A percentile compares a stretch with the other conserved stretches of the same genome.
These are phyloP conservation scores for Antitype chi DNA, from an alignment of 2,888 invertebrate species.

Conservation along the genomic window DNA sequence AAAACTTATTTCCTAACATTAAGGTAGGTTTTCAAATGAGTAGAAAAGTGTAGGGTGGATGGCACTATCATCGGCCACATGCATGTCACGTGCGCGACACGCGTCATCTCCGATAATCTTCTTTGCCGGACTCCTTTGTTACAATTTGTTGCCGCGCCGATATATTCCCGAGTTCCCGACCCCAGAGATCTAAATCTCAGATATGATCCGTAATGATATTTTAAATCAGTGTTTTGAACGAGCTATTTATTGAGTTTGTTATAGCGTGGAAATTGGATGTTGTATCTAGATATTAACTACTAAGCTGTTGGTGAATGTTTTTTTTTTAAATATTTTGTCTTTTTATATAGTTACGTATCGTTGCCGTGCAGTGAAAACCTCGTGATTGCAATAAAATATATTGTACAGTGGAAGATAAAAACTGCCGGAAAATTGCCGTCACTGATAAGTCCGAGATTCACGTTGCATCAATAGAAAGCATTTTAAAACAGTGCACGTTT, in stretches of 20 bases:
- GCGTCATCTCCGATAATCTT: conserved; percentile 88
- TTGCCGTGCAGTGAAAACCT: background rate
- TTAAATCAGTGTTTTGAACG: conserved; percentile 86
- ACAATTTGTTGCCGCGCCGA: conserved; percentile 87
- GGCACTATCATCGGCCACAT: conserved; percentile 82
- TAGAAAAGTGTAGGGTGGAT: conserved; percentile 76
- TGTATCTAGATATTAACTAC: conserved; percentile 15
- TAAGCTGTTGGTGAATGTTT: background rate
- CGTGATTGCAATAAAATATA: background rate
- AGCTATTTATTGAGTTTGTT: conserved; percentile 78
- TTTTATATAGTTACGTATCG: background rate
- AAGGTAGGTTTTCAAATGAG: conserved; percentile 65
- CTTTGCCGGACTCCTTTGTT: conserved; percentile 89
- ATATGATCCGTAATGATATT: conserved; percentile 89
- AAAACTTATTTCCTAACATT: conserved; percentile 11
- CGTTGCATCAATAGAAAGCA: too few species aligned
- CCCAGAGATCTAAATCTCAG: conserved; percentile 85
- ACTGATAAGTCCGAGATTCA: too few species aligned
- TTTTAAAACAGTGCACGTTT: too few species aligned
- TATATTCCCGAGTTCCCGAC: conserved; percentile 76
- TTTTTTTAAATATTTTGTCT: background rate
- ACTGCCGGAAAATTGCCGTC: background rate
- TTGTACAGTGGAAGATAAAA: background rate
- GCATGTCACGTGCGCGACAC: conserved; percentile 87
- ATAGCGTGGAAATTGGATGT: conserved; percentile 57